Base-by-base conservation (phyloP, 2,797 vertebrate genomes). In the Onychomys leucogaster region DNA sequence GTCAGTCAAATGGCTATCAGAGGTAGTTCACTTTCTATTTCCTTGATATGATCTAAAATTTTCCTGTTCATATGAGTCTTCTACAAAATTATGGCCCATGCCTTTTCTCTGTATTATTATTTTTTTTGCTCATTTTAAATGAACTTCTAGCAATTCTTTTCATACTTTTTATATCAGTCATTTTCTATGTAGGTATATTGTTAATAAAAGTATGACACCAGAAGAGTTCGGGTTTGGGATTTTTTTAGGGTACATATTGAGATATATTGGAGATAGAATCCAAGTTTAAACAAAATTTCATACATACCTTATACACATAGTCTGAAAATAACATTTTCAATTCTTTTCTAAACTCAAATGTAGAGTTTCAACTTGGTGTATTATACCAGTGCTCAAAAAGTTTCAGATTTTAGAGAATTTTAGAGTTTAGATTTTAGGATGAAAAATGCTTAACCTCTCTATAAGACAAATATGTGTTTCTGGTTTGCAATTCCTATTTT, bases 111-210 rank as follows among this genome's bases (percentile, higher is more conserved):
- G 32, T 77, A 17, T 88, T 34, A 46, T 81, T 86, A 71, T 63
- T 25, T 94, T 91, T 73, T 94, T 91, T 73, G 67, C 5, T 76
- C 43, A 29, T 96, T 97, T 94, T 57, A 73, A 65, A 55, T 19
- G 12, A 49, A 89, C 63, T 94, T 96, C 55, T 32, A 81, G 46
- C 57, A 67, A 19, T 81, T 95, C 46, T 94, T 97, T 92, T 57
- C 34, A 49, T 69, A 52, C 52, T 92, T 86, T 96, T 46, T 5
- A 21, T 89, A 61, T 61, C 82, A n/a, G 55, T 89, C 32, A n/a
- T 84, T 86, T 80, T 69, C 37, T n/a, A 25, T 63, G n/a, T 32
- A 19, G 10, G 13, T 41, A 32, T 16, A 94, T 91, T 59, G 59
- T 41, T 29, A 9, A 85, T n/a, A 85, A 90, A 59, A 63, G 41